These are phyloP conservation scores for Apteryx mantelli DNA, from an alignment of 2,113 vertebrate species.

Conservation along the genomic window DNA sequence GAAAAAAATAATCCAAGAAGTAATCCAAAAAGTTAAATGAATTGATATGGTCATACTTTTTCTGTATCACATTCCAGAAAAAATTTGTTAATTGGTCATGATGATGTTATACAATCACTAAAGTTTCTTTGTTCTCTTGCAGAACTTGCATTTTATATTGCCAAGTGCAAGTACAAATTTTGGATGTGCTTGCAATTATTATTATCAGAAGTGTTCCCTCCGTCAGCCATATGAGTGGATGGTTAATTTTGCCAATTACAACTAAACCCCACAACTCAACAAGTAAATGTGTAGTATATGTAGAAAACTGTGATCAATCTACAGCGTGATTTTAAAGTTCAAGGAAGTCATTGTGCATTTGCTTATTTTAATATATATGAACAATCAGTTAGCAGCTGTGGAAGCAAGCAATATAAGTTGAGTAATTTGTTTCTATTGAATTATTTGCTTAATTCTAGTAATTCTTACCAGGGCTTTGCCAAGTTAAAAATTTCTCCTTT, in stretches of 20 bases:
- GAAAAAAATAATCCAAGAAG: not conserved
- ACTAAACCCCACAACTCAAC: not conserved
- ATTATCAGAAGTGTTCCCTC: not conserved
- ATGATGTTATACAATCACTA: not conserved
- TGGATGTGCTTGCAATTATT: not conserved
- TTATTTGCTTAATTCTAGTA: not conserved
- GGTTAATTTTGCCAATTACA: not conserved
- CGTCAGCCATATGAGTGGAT: not conserved
- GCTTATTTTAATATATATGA: not conserved
- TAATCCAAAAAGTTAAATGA: not conserved
- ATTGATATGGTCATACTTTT: not conserved
- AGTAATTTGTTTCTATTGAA: not conserved
- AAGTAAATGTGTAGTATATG: not conserved
- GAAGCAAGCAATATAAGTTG: not conserved
- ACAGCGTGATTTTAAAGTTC: not conserved
- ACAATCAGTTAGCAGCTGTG: not conserved
- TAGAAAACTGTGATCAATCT: not conserved
- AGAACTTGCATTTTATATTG: not conserved
- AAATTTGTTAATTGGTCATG: not conserved
- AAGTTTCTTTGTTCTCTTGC: not conserved
- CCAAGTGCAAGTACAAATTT: not conserved
- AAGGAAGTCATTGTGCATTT: not conserved
- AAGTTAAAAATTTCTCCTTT: not conserved
- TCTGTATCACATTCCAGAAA: not conserved
- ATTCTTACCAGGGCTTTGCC: not conserved